Percentiles rank a stretch among this genome's conserved stretches.
Evolutionary conservation across 2,888 invertebrate species (phyloP).

Genomic region (Caenorhabditis sp.): DNA sequence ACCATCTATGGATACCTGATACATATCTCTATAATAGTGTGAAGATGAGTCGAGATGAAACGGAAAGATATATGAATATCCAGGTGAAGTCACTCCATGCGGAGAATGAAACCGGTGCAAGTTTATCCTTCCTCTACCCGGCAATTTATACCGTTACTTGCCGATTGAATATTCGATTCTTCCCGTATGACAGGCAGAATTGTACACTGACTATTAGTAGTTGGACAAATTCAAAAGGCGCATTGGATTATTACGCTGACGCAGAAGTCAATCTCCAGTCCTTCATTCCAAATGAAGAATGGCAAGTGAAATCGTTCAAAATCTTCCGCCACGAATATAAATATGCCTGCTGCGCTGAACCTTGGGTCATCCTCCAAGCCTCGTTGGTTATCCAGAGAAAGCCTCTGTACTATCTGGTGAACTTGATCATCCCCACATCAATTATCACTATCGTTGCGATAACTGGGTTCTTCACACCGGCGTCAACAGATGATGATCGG

Average conservation of each 20-base stretch:
- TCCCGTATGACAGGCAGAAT: conserved; percentile 69
- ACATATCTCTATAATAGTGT: conserved; percentile 69
- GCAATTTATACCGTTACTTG: conserved; percentile 69
- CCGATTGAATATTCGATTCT: conserved; percentile 64
- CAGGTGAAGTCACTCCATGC: conserved; percentile 52
- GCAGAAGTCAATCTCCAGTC: conserved; percentile 51
- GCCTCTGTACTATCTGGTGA: conserved; percentile 70
- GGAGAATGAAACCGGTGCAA: conserved; percentile 62
- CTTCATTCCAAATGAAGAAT: conserved; percentile 69
- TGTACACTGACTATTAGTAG: conserved; percentile 68
- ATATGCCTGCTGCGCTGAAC: conserved; percentile 67
- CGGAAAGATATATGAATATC: conserved; percentile 70
- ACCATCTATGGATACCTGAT: conserved; percentile 67
- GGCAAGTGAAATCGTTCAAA: conserved; percentile 67
- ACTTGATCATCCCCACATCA: conserved; percentile 73
- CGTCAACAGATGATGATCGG: conserved; percentile 71
- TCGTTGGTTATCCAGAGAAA: conserved; percentile 63
- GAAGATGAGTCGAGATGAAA: conserved; percentile 68
- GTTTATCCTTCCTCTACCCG: conserved; percentile 67
- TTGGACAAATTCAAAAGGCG: conserved; percentile 69
- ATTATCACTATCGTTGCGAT: conserved; percentile 73
- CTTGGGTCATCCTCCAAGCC: conserved; percentile 58
- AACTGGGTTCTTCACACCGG: conserved; percentile 73
- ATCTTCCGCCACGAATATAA: conserved; percentile 69
- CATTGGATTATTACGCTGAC: conserved; percentile 68